These are phyloP conservation scores for Scelioninae gen. 1 DNA, from an alignment of 2,888 invertebrate species.

Conservation along the genomic window DNA sequence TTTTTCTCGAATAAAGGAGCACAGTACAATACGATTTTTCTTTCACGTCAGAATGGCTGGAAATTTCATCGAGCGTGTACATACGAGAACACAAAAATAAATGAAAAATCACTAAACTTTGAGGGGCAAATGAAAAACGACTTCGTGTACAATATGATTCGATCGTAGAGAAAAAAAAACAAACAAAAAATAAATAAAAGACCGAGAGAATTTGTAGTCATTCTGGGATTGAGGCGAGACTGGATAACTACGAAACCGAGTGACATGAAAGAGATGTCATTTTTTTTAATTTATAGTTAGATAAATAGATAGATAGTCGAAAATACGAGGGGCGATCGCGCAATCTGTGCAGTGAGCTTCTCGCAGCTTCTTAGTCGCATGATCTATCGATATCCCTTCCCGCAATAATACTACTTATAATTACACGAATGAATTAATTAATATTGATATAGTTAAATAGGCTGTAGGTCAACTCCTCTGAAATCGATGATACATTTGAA, in stretches of 20 bases:
- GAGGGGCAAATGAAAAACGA: background rate
- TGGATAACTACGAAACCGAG: background rate
- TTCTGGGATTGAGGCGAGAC: constrained; percentile 14
- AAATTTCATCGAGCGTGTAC: constrained; percentile 38
- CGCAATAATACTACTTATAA: constrained; percentile 56
- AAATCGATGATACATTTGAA: no score
- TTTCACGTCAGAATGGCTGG: constrained; percentile 56
- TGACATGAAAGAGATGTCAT: constrained; percentile 7
- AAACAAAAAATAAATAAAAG: no score
- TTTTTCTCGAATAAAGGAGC: constrained; percentile 63
- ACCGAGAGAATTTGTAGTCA: constrained; percentile 15
- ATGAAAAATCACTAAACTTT: no score
- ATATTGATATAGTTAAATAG: constrained; percentile 40
- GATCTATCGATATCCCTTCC: constrained; percentile 45
- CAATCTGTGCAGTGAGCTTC: no score
- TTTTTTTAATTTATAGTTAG: constrained; percentile 31
- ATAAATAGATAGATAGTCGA: constrained; percentile 28
- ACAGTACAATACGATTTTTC: constrained; percentile 62
- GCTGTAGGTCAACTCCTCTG: no score
- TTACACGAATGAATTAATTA: constrained; percentile 43
- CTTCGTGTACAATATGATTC: constrained; percentile 30
- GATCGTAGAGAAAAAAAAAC: constrained; percentile 13
- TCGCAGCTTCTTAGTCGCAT: constrained; percentile 51
- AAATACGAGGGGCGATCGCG: constrained; percentile 16
- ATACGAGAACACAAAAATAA: constrained; percentile 7